phyloP scores from a whole-genome alignment of 2,888 invertebrate species.

The Apodemia hepburni region DNA sequence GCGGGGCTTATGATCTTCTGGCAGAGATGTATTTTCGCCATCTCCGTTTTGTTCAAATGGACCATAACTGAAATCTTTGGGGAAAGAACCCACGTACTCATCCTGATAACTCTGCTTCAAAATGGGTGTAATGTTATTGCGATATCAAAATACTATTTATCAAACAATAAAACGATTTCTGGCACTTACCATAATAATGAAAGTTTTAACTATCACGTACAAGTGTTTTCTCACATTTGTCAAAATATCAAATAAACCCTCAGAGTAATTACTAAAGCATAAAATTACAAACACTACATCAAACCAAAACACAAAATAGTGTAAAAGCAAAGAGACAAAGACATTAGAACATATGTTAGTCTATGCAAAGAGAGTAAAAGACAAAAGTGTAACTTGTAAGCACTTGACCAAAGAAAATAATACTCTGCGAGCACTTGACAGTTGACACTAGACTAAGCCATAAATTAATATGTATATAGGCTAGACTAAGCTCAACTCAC shows the following conservation, averaged over 20 bases:
- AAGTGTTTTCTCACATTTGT: conserved; percentile 7
- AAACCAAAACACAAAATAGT: not conserved
- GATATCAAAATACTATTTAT: conserved; percentile 5
- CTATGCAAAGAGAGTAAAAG: too few relatives aligned
- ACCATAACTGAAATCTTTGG: conserved; percentile 96
- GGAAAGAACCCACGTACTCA: conserved; percentile 85
- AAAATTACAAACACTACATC: not conserved
- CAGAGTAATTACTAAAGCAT: too few relatives aligned
- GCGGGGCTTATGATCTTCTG: conserved; percentile 92
- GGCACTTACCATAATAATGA: conserved; percentile 16
- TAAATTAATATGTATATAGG: too few relatives aligned
- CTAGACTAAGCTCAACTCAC: too few relatives aligned
- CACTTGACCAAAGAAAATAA: too few relatives aligned
- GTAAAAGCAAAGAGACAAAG: too few relatives aligned
- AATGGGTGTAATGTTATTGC: conserved; percentile 16
- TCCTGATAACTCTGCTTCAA: conserved; percentile 75
- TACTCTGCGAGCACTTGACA: too few relatives aligned
- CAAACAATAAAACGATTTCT: not conserved
- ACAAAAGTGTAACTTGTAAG: too few relatives aligned
- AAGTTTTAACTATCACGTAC: not conserved
- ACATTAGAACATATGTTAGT: too few relatives aligned
- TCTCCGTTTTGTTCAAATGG: conserved; percentile 91
- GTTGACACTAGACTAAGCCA: too few relatives aligned
- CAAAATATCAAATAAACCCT: conserved; percentile 1
- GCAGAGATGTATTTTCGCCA: conserved; percentile 78